phyloP scores from a whole-genome alignment of 2,888 invertebrate genomes.

The Noctua fimbriata region DNA sequence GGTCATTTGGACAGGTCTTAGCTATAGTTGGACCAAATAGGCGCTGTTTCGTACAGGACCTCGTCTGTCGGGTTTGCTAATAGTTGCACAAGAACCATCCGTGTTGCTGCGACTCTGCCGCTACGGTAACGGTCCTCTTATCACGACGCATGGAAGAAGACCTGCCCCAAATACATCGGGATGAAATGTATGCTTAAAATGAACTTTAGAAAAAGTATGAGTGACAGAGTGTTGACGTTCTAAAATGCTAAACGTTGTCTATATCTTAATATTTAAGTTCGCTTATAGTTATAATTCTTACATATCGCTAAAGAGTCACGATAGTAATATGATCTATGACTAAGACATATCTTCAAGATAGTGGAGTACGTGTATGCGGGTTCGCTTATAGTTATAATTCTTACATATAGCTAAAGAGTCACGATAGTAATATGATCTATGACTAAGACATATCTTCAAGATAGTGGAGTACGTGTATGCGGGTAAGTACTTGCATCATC shows the following conservation, averaged over 20 bases:
- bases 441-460: slow-evolving; percentile 2
- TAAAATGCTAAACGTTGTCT: background rate
- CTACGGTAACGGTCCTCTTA: background rate
- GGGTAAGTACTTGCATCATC: slow-evolving; percentile 7
- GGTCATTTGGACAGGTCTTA: background rate
- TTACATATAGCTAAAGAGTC: slow-evolving; percentile 1
- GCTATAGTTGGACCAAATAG: background rate
- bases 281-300: slow-evolving; percentile 12
- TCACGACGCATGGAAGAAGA: background rate
- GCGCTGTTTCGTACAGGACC: background rate
- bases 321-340: background rate
- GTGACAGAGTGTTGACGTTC: background rate
- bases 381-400: too few relatives aligned
- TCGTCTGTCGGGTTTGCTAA: background rate
- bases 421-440: slow-evolving; percentile 2
- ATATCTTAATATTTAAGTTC: background rate
- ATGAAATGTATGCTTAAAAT: background rate
- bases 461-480: background rate
- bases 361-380: slow-evolving; percentile 1
- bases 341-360: slow-evolving; percentile 1
- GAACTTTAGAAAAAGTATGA: background rate
- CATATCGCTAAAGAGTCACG: background rate
- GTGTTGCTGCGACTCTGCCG: background rate
- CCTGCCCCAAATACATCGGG: background rate
- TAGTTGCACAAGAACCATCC: background rate